These are phyloP conservation scores for Glyphotaelius pellucidus DNA, from an alignment of 2,888 invertebrate genomes.

Conservation along the genomic window DNA sequence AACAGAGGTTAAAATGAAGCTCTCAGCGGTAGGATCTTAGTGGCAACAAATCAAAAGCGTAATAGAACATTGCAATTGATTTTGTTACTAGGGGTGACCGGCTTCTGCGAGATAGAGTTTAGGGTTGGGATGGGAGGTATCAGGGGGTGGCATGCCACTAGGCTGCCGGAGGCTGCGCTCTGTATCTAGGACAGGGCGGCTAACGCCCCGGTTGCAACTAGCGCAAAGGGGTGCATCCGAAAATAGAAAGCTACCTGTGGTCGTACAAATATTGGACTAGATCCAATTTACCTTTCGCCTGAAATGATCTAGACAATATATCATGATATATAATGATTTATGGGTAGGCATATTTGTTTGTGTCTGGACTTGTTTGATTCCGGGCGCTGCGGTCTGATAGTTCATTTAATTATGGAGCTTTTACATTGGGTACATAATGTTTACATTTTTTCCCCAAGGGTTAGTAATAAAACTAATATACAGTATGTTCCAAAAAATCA, in stretches of 20 bases:
- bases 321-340: neutral
- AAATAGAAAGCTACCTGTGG: neutral
- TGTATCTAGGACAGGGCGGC: neutral
- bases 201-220: neutral
- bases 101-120: neutral
- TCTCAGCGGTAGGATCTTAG: neutral
- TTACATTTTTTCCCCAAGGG: too few species aligned
- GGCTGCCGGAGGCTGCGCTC: neutral
- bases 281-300: neutral
- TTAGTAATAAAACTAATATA: too few species aligned
- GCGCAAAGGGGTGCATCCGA: neutral
- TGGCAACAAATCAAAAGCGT: neutral
- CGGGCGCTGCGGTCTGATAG: too few species aligned
- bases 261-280: neutral
- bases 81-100: neutral
- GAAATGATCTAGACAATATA: neutral
- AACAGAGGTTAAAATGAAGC: neutral
- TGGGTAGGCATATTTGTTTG: too few species aligned
- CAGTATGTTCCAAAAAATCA: too few species aligned
- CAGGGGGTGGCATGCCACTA: neutral
- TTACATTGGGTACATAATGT: too few species aligned
- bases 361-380: too few species aligned
- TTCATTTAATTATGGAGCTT: too few species aligned
- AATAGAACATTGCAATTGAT: neutral
- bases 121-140: neutral